Evolutionary conservation across 1,140 invertebrate species (phyloP).

Genomic region (Scylla paramamosain): DNA sequence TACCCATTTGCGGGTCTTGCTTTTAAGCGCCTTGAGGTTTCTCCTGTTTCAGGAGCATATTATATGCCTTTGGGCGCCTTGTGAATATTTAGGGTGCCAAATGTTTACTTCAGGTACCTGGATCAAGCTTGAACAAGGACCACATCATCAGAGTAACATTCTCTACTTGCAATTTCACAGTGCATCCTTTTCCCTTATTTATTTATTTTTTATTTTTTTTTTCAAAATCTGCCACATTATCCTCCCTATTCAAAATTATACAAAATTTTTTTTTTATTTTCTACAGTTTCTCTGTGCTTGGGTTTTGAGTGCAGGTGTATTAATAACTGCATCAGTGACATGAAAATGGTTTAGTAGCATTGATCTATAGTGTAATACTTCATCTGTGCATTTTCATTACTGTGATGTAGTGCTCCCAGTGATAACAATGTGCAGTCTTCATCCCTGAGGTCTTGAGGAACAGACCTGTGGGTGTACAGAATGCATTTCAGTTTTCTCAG

Average conservation of each 20-base stretch:
- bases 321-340: neutral
- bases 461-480: neutral
- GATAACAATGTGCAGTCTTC: conserved; percentile 11
- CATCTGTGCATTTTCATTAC: conserved; percentile 19
- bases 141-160: conserved; percentile 45
- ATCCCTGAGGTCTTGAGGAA: neutral
- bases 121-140: conserved; percentile 49
- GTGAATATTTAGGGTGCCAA: conserved; percentile 53
- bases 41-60: conserved; percentile 60
- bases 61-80: conserved; percentile 67
- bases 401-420: neutral
- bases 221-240: neutral
- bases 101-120: conserved; percentile 56
- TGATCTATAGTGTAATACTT: neutral
- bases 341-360: neutral
- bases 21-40: conserved; percentile 73
- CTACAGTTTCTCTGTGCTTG: too few species aligned
- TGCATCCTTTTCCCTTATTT: neutral
- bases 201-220: neutral
- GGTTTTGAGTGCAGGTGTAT: neutral
- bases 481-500: conserved; percentile 2
- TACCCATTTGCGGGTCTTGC: conserved; percentile 71
- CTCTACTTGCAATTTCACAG: conserved; percentile 16
- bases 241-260: neutral
- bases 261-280: neutral